Evolutionary conservation across 2,797 vertebrate species (phyloP), one percentile per base, ranked within the genome.

Genomic region (Pseudomugil tenellus): DNA sequence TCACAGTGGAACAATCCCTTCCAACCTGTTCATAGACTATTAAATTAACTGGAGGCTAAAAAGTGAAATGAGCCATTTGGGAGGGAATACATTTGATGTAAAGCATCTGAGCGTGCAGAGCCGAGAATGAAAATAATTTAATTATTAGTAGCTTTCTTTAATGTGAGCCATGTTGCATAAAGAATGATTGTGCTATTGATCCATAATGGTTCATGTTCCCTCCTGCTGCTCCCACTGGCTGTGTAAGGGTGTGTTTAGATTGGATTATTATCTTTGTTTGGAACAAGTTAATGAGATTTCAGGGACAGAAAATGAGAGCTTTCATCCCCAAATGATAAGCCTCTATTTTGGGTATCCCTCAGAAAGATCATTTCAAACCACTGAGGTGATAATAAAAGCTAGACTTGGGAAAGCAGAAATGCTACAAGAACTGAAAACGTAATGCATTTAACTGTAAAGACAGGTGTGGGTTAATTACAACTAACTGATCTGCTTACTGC

Each of bases 171-270:
- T 70, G 84, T 80, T 87, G 81, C 84, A 77, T 80, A 81, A 82
- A 84, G 85, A 78, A 77, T 71, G 81, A 81, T 80, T 71, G 73
- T 8, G 69, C 41, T 88, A 90, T 90, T 70, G 87, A 89, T 87
- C 86, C 78, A 72, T 57, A 54, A 69, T 70, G 70, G 63, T 73
- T 79, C 48, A 58, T 69, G 82, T 75, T 84, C 73, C 48, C 57
- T 46, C 28, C 69, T 21, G 55, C 48, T 1, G 74, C 58, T 72
- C 52, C 62, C 56, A 46, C 67, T 70, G n/a, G 60, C 63, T 17
- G 68, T 28, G 26, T 70, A 19, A 32, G 25, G 63, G 54, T 62
- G 37, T 62, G 72, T 81, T 86, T 51, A 54, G 72, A 85, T 78
- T 63, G 67, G 80, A 86, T 83, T 70, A 73, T 64, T 56, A 72